phyloP scores from a whole-genome alignment of 2,888 invertebrate species.

The Epinotia nisella region DNA sequence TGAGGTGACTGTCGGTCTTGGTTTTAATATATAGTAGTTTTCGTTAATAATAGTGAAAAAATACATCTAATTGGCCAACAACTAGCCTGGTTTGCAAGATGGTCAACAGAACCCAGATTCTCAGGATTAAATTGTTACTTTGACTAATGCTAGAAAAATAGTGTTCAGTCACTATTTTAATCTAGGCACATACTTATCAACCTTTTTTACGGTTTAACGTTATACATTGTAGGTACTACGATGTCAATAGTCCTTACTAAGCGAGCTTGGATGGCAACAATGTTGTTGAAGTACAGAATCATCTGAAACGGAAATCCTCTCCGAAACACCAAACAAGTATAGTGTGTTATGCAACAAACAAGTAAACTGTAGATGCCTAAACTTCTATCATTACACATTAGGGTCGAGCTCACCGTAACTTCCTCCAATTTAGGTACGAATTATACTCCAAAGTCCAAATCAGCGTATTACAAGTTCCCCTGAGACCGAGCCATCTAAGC shows the following conservation, averaged over 20 bases:
- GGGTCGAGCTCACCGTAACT: conserved; percentile 3
- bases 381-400: background rate
- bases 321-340: background rate
- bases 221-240: too few species aligned
- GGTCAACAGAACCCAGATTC: too few species aligned
- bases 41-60: background rate
- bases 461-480: conserved; percentile 37
- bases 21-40: conserved; percentile 21
- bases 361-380: background rate
- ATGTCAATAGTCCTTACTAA: too few species aligned
- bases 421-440: conserved; percentile 17
- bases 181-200: too few species aligned
- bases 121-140: too few species aligned
- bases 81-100: too few species aligned
- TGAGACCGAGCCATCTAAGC: conserved; percentile 23
- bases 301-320: background rate
- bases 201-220: too few species aligned
- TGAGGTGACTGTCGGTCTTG: conserved; percentile 20
- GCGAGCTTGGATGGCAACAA: background rate
- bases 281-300: background rate
- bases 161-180: too few species aligned
- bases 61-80: too few species aligned
- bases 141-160: too few species aligned
- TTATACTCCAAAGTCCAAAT: conserved; percentile 33
- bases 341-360: conserved; percentile 7